Conservation (phyloP, 2,797 vertebrate species). For the Anolis apletophallus region DNA sequence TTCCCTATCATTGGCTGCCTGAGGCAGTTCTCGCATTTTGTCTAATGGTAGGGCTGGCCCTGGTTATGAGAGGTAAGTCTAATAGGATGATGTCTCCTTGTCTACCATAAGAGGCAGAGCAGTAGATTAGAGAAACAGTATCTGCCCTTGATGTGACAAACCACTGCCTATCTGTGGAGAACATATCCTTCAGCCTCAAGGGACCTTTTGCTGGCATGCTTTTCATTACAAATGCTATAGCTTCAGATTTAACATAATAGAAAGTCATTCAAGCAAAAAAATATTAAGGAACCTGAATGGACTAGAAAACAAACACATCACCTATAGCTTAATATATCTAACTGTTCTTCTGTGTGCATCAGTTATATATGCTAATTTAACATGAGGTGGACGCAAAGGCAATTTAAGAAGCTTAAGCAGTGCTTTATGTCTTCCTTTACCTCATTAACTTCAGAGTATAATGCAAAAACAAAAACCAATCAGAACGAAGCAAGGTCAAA, state of each 20-base stretch:
- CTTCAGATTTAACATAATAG: background rate
- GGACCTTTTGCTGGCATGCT: background rate
- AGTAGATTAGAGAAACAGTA: background rate
- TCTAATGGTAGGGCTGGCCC: too few species aligned
- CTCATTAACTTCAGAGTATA: conserved; percentile 11
- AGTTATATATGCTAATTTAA: background rate
- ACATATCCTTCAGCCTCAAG: background rate
- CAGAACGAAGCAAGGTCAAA: background rate
- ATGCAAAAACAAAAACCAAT: conserved; percentile 28
- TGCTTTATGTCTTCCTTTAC: conserved; percentile 10
- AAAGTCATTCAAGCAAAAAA: background rate
- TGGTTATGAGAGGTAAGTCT: background rate
- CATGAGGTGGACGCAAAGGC: background rate
- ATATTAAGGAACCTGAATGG: background rate
- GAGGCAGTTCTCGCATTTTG: too few species aligned
- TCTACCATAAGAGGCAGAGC: background rate
- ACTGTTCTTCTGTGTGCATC: background rate
- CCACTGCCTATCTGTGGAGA: background rate
- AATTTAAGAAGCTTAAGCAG: background rate
- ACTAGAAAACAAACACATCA: background rate
- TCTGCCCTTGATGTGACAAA: background rate
- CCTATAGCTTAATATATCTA: background rate
- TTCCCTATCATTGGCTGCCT: background rate
- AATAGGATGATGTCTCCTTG: background rate
- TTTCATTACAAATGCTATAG: background rate